Evolutionary conservation across 2,888 invertebrate species (phyloP).

Genomic region (Fragum sueziense): DNA sequence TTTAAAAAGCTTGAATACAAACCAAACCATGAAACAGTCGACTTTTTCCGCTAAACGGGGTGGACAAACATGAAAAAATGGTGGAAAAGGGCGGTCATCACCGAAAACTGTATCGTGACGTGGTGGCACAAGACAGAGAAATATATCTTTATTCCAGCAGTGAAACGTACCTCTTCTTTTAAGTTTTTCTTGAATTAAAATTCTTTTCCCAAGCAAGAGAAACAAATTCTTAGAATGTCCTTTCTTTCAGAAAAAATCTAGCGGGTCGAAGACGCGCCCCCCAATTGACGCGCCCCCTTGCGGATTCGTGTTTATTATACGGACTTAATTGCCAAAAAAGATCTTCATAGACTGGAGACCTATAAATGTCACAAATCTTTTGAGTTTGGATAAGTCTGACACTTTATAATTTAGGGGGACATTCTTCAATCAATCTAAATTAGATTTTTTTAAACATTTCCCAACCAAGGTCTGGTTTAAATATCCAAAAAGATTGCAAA

Average conservation of each 20-base stretch:
- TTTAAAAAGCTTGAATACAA: too few relatives aligned
- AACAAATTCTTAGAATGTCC: not conserved
- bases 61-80: not conserved
- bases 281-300: slow-evolving; percentile 6
- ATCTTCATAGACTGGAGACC: not conserved
- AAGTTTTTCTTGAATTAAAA: not conserved
- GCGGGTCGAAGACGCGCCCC: slow-evolving; percentile 18
- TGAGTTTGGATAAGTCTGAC: not conserved
- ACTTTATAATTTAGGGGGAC: not conserved
- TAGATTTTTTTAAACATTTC: too few relatives aligned
- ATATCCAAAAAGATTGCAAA: too few relatives aligned
- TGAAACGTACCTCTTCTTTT: not conserved
- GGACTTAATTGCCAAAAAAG: not conserved
- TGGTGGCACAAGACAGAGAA: not conserved
- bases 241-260: slow-evolving; percentile 5
- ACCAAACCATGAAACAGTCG: too few relatives aligned
- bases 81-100: not conserved
- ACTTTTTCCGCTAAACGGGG: not conserved
- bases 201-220: not conserved
- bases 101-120: not conserved
- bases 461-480: too few relatives aligned
- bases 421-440: too few relatives aligned
- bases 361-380: not conserved
- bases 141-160: not conserved
- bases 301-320: not conserved